Conservation (phyloP, 35 echinoderm and acorn worm species). For the Strongylocentrotus purpuratus region DNA sequence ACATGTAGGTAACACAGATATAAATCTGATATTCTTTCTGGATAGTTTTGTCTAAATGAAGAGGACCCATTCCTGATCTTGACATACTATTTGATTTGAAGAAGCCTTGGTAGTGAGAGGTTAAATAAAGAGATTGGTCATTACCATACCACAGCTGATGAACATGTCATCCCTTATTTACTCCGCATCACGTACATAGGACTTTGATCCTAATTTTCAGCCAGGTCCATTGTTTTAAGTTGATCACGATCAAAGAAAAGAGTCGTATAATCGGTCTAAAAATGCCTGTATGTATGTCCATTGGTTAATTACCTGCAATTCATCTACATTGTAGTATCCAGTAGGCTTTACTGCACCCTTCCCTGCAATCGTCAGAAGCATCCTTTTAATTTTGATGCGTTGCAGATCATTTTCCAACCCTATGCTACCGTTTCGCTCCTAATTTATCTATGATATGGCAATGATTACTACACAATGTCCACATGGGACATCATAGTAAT, state of each 20-base stretch:
- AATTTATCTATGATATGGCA: background rate
- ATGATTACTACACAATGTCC: background rate
- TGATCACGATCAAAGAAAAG: background rate
- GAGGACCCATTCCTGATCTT: background rate
- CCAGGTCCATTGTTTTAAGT: background rate
- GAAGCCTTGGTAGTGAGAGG: background rate
- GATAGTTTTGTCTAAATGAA: background rate
- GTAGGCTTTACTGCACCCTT: too few relatives aligned
- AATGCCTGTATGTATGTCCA: background rate
- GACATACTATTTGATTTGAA: background rate
- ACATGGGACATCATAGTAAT: background rate
- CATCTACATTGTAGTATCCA: background rate
- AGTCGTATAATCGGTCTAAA: background rate
- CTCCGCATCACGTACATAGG: background rate
- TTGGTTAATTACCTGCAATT: background rate
- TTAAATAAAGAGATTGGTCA: background rate
- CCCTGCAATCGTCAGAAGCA: background rate
- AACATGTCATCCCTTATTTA: background rate
- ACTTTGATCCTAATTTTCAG: background rate
- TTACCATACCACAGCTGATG: background rate
- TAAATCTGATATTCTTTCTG: background rate
- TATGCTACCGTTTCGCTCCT: background rate
- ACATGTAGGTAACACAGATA: too few relatives aligned
- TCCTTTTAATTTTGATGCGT: background rate
- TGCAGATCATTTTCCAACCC: background rate